These are phyloP conservation scores for Cataglyphis cursor DNA, from an alignment of 2,888 invertebrate species.

Conservation along the genomic window DNA sequence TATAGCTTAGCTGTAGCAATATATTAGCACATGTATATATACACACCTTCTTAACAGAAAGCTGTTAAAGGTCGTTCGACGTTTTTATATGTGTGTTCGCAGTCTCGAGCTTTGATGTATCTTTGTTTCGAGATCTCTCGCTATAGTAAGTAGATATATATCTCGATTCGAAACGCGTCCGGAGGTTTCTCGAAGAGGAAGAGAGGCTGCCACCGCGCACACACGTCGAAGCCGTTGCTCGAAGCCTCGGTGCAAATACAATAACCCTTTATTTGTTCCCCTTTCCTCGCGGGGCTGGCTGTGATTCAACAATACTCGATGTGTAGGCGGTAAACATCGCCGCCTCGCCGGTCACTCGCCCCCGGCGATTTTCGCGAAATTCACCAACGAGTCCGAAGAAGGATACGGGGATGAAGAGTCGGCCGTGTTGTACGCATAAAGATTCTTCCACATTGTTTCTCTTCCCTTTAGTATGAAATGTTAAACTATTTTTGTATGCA, in stretches of 20 bases:
- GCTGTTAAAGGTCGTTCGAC: constrained; percentile 32
- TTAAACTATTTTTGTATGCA: background rate
- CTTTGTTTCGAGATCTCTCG: constrained; percentile 45
- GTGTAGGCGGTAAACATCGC: constrained; percentile 82
- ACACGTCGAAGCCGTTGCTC: constrained; percentile 71
- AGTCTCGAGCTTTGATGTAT: constrained; percentile 29
- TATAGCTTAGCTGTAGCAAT: background rate
- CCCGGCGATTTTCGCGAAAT: constrained; percentile 80
- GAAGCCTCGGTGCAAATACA: constrained; percentile 85
- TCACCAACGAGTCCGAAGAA: constrained; percentile 70
- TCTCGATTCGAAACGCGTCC: constrained; percentile 43
- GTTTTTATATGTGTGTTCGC: constrained; percentile 3
- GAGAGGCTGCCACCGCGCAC: constrained; percentile 62
- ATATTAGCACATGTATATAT: background rate
- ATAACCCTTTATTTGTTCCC: constrained; percentile 87
- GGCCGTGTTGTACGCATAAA: constrained; percentile 48
- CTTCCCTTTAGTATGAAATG: no score
- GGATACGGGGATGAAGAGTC: constrained; percentile 64
- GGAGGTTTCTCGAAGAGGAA: constrained; percentile 50
- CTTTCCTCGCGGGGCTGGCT: constrained; percentile 76
- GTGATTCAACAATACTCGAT: constrained; percentile 86
- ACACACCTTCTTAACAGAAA: constrained; percentile 4
- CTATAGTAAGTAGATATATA: constrained; percentile 52
- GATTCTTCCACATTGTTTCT: constrained; percentile 21
- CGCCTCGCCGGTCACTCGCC: constrained; percentile 74